These are phyloP conservation scores for Acleris cristana DNA, from an alignment of 2,888 invertebrate species.

Conservation along the genomic window DNA sequence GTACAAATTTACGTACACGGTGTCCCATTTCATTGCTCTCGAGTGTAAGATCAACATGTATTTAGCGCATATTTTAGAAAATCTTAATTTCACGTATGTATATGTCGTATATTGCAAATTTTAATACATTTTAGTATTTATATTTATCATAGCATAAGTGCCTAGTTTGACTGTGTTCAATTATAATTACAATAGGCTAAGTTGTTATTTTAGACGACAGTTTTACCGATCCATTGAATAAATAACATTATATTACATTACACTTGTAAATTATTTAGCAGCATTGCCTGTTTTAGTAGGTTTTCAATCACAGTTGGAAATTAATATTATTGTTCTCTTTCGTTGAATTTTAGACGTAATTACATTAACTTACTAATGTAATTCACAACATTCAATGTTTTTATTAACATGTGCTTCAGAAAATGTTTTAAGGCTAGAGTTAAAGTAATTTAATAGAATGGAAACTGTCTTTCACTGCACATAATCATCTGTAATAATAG, in stretches of 20 bases:
- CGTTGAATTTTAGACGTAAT: no score
- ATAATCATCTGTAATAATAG: constrained; percentile 30
- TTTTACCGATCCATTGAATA: neutral
- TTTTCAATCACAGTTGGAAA: no score
- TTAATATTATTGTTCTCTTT: no score
- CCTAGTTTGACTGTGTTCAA: constrained; percentile 25
- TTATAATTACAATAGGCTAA: constrained; percentile 14
- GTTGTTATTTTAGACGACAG: constrained; percentile 4
- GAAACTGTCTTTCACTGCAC: constrained; percentile 21
- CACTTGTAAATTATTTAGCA: neutral
- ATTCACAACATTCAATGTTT: neutral
- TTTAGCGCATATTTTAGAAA: neutral
- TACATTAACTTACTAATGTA: neutral
- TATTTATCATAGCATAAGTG: constrained; percentile 9
- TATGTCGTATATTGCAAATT: neutral
- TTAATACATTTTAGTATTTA: constrained; percentile 7
- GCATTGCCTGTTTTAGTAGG: neutral
- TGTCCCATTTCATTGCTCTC: no score
- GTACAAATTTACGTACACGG: no score
- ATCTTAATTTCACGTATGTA: neutral
- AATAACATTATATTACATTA: neutral
- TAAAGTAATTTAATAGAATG: constrained; percentile 10
- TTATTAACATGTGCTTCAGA: neutral
- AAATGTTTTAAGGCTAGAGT: neutral
- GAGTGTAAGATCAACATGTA: no score